Evolutionary conservation across 2,888 invertebrate species (phyloP), one percentile per base, ranked within the genome.

Genomic region (Clitarchus hookeri): DNA sequence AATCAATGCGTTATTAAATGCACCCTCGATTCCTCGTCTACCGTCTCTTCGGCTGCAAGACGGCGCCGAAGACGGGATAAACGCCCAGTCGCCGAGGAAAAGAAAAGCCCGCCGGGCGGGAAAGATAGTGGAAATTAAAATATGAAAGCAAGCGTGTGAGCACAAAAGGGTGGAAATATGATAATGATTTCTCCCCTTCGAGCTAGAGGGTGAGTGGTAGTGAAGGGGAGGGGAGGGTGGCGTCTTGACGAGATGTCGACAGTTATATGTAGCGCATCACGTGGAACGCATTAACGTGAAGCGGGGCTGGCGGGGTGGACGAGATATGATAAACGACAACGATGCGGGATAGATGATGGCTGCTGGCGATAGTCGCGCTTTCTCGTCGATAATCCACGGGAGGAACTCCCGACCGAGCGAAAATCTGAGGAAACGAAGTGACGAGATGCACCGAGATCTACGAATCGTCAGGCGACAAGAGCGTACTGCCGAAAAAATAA

Each of bases 101-200:
- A 48, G 48, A 48, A 48, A 48, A 48, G 12, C 11, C 11, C 1
- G 48, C 12, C 48, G 6, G 48, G 48, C 48, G 48, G 48, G 48
- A 16, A 48, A 65, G 65, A 82, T 82, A 82, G 82, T 79, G 27
- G 27, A 79, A 79, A 79, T 79, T 79, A 79, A 27, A 79, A 79
- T 79, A 79, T 79, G 79, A 79, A 79, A 79, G 27, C 26, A 79
- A 79, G 27, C 48, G 48, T 65, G 44, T 82, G 36, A 36, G 36
- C 82, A 82, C 82, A 82, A 26, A n/a, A 36, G 82, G 82, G 36
- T 36, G 82, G 44, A 23, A 36, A 36, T 82, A 82, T 82, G 82
- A 82, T 80, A 80, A 80, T 82, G 82, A 65, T 65, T 8, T 19
- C 65, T 48, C 48, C 48, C 16, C 48, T 16, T 48, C 48, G 16